Percentiles rank a stretch among this genome's conserved stretches.
These are phyloP conservation scores for Macroglossus sobrinus DNA, from an alignment of 2,113 vertebrate genomes.

Conservation along the genomic window DNA sequence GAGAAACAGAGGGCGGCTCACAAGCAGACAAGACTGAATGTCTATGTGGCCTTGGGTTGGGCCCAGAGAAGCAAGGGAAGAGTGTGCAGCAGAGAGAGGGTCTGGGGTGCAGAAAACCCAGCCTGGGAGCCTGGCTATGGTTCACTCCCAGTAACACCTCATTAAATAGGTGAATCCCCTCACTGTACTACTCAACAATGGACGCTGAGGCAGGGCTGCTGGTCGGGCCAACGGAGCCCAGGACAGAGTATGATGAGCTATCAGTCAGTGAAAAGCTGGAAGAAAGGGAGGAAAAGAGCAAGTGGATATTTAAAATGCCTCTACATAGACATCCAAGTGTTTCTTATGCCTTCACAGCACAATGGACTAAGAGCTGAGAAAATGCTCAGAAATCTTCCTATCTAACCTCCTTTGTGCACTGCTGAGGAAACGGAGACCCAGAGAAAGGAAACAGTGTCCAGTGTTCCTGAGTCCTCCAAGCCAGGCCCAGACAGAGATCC, in stretches of 20 bases:
- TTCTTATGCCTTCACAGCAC: neutral
- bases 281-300: neutral
- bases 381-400: neutral
- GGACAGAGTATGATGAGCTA: neutral
- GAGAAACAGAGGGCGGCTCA: neutral
- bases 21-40: no score
- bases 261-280: neutral
- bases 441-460: neutral
- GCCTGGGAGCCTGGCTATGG: constrained; percentile 62
- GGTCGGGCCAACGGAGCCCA: constrained; percentile 1
- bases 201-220: neutral
- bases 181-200: constrained; percentile 15
- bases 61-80: no score
- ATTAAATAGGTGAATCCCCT: constrained; percentile 54
- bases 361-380: fast-evolving
- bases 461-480: neutral
- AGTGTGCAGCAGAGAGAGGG: neutral
- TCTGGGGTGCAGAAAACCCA: constrained; percentile 59
- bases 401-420: neutral
- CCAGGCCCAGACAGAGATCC: neutral
- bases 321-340: neutral
- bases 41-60: neutral
- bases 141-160: constrained; percentile 65
- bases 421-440: neutral
- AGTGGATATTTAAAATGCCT: fast-evolving